Base-by-base conservation (phyloP, 2,113 vertebrate genomes). In the Bettongia penicillata region DNA sequence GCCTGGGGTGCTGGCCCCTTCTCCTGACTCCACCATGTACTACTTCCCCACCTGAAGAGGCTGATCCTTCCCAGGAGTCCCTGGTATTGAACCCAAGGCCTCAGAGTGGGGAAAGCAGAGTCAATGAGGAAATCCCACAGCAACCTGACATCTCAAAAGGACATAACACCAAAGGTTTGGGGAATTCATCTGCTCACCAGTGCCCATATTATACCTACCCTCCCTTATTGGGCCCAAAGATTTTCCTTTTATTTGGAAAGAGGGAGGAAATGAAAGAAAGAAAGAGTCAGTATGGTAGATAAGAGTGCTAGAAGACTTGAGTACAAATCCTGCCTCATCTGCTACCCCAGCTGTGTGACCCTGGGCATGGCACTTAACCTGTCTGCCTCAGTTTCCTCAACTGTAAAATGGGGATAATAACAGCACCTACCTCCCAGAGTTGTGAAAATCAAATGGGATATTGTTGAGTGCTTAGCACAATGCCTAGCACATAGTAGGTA, bases 41-140 rank as follows among this genome's bases (percentile, higher is more conserved):
- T 8, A 3, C 43, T 90, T n/a, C 48, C 47, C 26, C 89, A 49
- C 48, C 12, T 14, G 25, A 50, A 90, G 47, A 49, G 89, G 24
- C 89, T 28, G 48, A 49, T 50, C 47, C 89, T 48, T 50, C 48
- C 48, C 89, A 90, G 24, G 48, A 37, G 31, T 28, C 49, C 24
- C 47, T 26, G 2, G 19, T 48, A 47, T 90, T 11, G 48, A 90
- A 90, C 89, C 89, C 8, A 24, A 7, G 0, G 47, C 53, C 43
- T 24, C 5, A 8, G n/a, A 89, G 68, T n/a, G 43, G 19, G 8
- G 2, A 10, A 53, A 0, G 0, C 0, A 23, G n/a, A 53, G 53
- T 24, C 43, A 16, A 6, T 9, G 12, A 77, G 57, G 89, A 49
- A 53, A n/a, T 37, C 89, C 52, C 90, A 61, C 37, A 43, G 84